These are phyloP conservation scores for Drosophila acutilabella DNA, from an alignment of 2,888 invertebrate species.

Conservation along the genomic window DNA sequence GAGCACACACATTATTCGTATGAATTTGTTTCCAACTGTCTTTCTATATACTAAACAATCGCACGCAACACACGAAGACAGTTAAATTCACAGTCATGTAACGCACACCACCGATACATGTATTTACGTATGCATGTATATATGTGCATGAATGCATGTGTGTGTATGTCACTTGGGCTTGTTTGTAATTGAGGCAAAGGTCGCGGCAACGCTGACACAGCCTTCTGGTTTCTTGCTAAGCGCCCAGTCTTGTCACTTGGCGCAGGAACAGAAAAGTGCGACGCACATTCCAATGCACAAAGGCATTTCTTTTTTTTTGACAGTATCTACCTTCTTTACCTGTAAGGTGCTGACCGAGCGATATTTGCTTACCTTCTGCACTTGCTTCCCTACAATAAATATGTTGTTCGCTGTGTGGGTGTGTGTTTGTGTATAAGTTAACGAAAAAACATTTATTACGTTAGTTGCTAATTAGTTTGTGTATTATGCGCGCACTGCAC, in stretches of 20 bases:
- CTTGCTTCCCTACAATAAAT: slow-evolving; percentile 44
- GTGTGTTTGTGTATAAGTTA: slow-evolving; percentile 7
- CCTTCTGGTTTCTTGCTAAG: slow-evolving; percentile 20
- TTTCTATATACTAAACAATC: slow-evolving; percentile 39
- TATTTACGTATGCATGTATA: slow-evolving; percentile 19
- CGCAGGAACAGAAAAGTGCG: slow-evolving; percentile 33
- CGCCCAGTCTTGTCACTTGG: slow-evolving; percentile 13
- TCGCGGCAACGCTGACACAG: slow-evolving; percentile 56
- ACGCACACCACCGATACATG: slow-evolving; percentile 40
- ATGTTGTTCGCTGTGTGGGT: slow-evolving; percentile 19
- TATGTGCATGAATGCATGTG: slow-evolving; percentile 15
- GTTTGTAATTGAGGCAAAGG: slow-evolving; percentile 78
- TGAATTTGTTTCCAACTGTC: not conserved
- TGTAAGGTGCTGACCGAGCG: slow-evolving; percentile 38
- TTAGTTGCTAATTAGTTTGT: slow-evolving; percentile 19
- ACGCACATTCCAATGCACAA: slow-evolving; percentile 54
- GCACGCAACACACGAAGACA: slow-evolving; percentile 44
- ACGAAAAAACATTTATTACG: slow-evolving; percentile 14
- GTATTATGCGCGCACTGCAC: slow-evolving; percentile 42
- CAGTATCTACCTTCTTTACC: slow-evolving; percentile 39
- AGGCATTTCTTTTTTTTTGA: slow-evolving; percentile 27
- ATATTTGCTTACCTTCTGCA: slow-evolving; percentile 54
- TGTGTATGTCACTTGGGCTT: slow-evolving; percentile 62
- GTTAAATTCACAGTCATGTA: slow-evolving; percentile 35
- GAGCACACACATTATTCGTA: slow-evolving; percentile 22